phyloP scores from a whole-genome alignment of 2,888 invertebrate species.

The Andrena dorsata region DNA sequence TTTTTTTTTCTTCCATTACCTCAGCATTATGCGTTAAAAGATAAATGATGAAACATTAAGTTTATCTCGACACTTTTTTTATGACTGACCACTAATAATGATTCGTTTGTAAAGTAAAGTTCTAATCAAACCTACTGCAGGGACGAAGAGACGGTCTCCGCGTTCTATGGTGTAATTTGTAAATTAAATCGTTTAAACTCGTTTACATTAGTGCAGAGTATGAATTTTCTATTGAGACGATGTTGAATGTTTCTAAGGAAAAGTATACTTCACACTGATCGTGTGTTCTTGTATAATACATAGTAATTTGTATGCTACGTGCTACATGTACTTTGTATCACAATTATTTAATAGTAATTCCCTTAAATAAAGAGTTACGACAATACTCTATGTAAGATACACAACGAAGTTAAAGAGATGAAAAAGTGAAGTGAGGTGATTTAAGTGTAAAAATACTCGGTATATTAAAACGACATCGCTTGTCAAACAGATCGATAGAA shows the following conservation, averaged over 20 bases:
- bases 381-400: conserved; percentile 77
- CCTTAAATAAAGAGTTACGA: conserved; percentile 64
- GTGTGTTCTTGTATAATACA: conserved; percentile 40
- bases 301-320: conserved; percentile 36
- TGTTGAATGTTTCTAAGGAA: conserved; percentile 54
- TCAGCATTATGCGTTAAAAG: conserved; percentile 39
- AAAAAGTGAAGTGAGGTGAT: conserved; percentile 55
- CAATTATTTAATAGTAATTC: conserved; percentile 70
- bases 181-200: conserved; percentile 42
- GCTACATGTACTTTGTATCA: conserved; percentile 70
- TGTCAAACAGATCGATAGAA: conserved; percentile 49
- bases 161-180: conserved; percentile 27
- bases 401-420: conserved; percentile 61
- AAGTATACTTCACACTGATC: conserved; percentile 59
- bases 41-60: conserved; percentile 36
- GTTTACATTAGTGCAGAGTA: conserved; percentile 38
- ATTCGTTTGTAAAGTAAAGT: conserved; percentile 45
- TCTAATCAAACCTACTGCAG: conserved; percentile 32
- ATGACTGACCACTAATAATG: conserved; percentile 32
- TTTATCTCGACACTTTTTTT: conserved; percentile 32
- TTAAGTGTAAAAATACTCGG: conserved; percentile 70
- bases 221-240: conserved; percentile 51
- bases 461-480: conserved; percentile 52
- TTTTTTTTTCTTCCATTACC: conserved; percentile 39
- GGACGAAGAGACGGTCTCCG: conserved; percentile 15